These are phyloP conservation scores for Limnephilus lunatus DNA, from an alignment of 2,888 invertebrate species.

Conservation along the genomic window DNA sequence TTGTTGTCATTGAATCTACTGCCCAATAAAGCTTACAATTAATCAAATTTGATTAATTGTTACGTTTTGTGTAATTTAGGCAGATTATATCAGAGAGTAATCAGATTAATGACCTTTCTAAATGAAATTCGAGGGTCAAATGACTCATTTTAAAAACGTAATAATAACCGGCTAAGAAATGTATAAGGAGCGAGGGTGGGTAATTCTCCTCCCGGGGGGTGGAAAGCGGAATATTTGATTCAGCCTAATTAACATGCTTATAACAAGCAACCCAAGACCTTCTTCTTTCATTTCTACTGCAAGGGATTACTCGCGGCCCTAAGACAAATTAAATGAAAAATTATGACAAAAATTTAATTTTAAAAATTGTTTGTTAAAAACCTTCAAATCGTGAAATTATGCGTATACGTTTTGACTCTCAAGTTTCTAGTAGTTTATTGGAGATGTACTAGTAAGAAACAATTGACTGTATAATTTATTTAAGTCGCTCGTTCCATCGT, in stretches of 20 bases:
- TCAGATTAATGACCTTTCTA: slow-evolving; percentile 53
- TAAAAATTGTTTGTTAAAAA: not conserved
- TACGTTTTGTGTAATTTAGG: slow-evolving; percentile 28
- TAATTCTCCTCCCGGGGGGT: slow-evolving; percentile 35
- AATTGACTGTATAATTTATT: too few species aligned
- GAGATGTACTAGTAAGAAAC: not conserved
- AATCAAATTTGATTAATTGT: slow-evolving; percentile 56
- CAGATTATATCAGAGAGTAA: slow-evolving; percentile 56
- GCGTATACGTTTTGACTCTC: not conserved
- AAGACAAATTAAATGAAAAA: not conserved
- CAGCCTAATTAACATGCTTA: slow-evolving; percentile 66
- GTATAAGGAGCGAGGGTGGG: slow-evolving; percentile 50
- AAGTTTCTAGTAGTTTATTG: not conserved
- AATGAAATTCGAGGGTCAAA: slow-evolving; percentile 51
- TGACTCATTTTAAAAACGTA: slow-evolving; percentile 52
- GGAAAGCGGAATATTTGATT: slow-evolving; percentile 65
- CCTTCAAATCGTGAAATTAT: not conserved
- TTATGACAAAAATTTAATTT: not conserved
- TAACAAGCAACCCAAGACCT: slow-evolving; percentile 64
- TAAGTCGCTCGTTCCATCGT: too few species aligned
- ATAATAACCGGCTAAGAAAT: slow-evolving; percentile 54
- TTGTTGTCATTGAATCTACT: not conserved
- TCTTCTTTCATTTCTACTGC: slow-evolving; percentile 64
- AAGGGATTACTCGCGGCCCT: slow-evolving; percentile 31
- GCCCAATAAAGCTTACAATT: slow-evolving; percentile 35